A percentile compares a stretch with the other conserved stretches of the same genome.
Evolutionary conservation across 2,888 invertebrate genomes (phyloP).

Genomic region (Volucella inflata): DNA sequence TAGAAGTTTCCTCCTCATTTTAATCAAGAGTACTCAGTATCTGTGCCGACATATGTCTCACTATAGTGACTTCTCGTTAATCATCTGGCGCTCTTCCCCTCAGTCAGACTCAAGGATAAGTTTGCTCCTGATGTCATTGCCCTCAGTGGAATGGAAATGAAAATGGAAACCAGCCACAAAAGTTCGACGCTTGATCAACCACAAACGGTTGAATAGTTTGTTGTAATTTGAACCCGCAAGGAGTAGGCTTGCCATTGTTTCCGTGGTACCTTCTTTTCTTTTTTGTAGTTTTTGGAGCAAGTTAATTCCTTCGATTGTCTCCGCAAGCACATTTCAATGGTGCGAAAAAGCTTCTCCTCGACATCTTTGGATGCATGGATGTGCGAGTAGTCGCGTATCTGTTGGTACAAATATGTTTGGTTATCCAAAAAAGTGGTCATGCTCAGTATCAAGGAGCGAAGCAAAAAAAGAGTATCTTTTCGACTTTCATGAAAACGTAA

Average conservation of each 20-base stretch:
- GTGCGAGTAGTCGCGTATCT: no score
- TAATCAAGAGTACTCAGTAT: conserved; percentile 8
- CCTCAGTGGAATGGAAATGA: conserved; percentile 15
- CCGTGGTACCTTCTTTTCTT: conserved; percentile 22
- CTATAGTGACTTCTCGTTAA: conserved; percentile 16
- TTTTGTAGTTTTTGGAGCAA: conserved; percentile 26
- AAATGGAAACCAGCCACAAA: conserved; percentile 10
- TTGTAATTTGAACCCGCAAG: conserved; percentile 49
- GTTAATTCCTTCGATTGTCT: conserved; percentile 63
- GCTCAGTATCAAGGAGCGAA: conserved; percentile 58
- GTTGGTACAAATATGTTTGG: background rate
- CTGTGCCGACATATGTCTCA: background rate
- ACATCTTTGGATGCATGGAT: conserved; percentile 7
- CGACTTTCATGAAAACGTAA: conserved; percentile 47
- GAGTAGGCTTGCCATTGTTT: conserved; percentile 48
- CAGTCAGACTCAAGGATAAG: conserved; percentile 11
- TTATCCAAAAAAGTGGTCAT: conserved; percentile 61
- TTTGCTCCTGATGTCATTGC: conserved; percentile 57
- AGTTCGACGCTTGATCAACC: conserved; percentile 43
- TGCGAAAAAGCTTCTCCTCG: conserved; percentile 69
- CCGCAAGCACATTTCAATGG: conserved; percentile 61
- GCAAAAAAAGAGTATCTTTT: conserved; percentile 20
- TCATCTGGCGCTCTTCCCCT: conserved; percentile 5
- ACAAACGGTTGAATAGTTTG: conserved; percentile 59
- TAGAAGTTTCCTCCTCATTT: conserved; percentile 9